Evolutionary conservation across 2,888 invertebrate genomes (phyloP).

Genomic region (Nebria brevicollis): DNA sequence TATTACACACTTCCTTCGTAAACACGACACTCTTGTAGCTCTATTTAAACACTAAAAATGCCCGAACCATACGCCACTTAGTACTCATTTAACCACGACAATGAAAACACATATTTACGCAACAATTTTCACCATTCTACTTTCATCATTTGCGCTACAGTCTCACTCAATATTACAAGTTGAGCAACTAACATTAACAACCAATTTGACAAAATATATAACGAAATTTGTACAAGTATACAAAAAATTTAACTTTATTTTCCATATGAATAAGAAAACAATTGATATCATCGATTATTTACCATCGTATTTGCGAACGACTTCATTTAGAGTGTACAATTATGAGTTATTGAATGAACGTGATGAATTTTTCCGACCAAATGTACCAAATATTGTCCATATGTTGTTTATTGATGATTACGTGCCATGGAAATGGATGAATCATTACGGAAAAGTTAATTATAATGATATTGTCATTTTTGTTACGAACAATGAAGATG

Average conservation of each 20-base stretch:
- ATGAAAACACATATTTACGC: not conserved
- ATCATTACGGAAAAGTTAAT: not conserved
- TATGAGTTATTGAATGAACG: conserved; percentile 7
- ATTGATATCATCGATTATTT: not conserved
- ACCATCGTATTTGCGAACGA: not conserved
- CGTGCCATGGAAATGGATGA: conserved; percentile 2
- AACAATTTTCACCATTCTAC: not conserved
- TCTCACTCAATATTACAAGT: not conserved
- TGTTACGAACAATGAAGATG: conserved; percentile 5
- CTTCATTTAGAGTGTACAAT: conserved; percentile 25
- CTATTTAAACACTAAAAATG: not conserved
- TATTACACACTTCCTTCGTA: not conserved
- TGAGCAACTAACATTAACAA: not conserved
- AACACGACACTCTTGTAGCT: not conserved
- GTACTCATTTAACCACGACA: not conserved
- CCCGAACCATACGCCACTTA: not conserved
- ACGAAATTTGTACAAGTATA: not conserved
- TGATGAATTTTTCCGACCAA: conserved; percentile 15
- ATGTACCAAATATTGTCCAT: conserved; percentile 24
- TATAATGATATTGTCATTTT: conserved; percentile 35
- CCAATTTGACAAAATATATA: not conserved
- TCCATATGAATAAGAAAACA: not conserved
- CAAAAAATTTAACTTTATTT: not conserved
- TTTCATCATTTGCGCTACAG: not conserved
- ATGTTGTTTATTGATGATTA: conserved; percentile 11